Evolutionary conservation across 2,113 vertebrate genomes (phyloP), one percentile per base, ranked within the genome.

Genomic region (Chiloscyllium plagiosum): DNA sequence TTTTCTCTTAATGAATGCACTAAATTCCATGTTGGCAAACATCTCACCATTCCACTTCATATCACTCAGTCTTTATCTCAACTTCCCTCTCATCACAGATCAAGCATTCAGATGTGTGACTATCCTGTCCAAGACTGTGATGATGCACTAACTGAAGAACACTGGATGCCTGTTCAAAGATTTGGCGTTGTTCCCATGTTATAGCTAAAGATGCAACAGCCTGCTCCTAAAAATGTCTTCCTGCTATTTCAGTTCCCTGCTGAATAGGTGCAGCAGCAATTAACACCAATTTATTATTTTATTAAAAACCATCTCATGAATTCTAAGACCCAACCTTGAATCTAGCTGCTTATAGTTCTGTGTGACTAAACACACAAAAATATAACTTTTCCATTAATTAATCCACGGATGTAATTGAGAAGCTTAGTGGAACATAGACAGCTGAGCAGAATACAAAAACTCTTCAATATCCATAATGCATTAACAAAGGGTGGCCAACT

Each of bases 311-410:
- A 95, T 72, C 50, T 76, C 47, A 50, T 90, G 33, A 1, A 17
- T 50, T 50, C 4, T 33, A 95, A 95, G 22, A n/a, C 37, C 94
- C 29, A 76, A 47, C 12, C 68, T 50, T 90, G 2, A 42, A 37
- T 47, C 80, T 42, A 83, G 26, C 33, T 72, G 69, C 72, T 47
- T 70, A 52, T 95, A 52, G 69, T 52, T 52, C 47, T 47, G 47
- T 95, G 29, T 72, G 92, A 69, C n/a, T 72, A 15, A 70, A 76
- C 12, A 33, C 26, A 52, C 42, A 94, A 50, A 68, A 26, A 52
- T 95, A 76, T 95, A 65, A 90, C 17, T 61, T 72, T 52, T 52
- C 12, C 69, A 95, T 22, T 42, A 95, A 50, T 95, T 95, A 95
- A 76, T 20, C 24, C 89, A 52, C 68, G 50, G 47, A 52, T 12